Evolutionary conservation across 2,797 vertebrate species (phyloP).

Genomic region (Eospalax fontanierii): DNA sequence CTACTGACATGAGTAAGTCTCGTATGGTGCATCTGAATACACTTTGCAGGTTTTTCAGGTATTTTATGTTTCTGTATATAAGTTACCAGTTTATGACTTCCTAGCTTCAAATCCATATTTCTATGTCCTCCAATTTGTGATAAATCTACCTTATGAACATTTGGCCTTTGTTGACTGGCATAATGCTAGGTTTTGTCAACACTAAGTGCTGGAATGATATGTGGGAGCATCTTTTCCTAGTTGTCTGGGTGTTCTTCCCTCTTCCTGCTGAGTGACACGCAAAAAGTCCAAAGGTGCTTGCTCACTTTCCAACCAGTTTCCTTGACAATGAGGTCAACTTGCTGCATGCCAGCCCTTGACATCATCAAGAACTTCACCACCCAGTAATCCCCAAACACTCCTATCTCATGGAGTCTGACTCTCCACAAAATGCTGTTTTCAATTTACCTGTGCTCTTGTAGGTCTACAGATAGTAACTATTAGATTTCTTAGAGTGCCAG

Average conservation of each 20-base stretch:
- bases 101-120: not conserved
- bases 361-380: not conserved
- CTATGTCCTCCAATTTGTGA: not conserved
- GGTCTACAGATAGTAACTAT: not conserved
- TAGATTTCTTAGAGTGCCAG: not conserved
- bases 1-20: not conserved
- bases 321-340: not conserved
- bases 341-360: not conserved
- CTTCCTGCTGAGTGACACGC: not conserved
- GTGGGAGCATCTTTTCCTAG: not conserved
- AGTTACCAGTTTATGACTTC: not conserved
- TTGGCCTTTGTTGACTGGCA: not conserved
- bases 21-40: not conserved
- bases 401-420: not conserved
- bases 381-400: not conserved
- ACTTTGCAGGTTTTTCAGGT: conserved; percentile 8
- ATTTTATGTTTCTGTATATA: not conserved
- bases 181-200: not conserved
- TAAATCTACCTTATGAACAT: not conserved
- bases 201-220: not conserved
- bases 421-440: not conserved
- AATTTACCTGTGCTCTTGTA: not conserved
- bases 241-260: not conserved
- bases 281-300: not conserved
- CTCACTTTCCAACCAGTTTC: not conserved